Conservation (phyloP, 2,113 vertebrate genomes). For the Rhadina sibilatrix region DNA sequence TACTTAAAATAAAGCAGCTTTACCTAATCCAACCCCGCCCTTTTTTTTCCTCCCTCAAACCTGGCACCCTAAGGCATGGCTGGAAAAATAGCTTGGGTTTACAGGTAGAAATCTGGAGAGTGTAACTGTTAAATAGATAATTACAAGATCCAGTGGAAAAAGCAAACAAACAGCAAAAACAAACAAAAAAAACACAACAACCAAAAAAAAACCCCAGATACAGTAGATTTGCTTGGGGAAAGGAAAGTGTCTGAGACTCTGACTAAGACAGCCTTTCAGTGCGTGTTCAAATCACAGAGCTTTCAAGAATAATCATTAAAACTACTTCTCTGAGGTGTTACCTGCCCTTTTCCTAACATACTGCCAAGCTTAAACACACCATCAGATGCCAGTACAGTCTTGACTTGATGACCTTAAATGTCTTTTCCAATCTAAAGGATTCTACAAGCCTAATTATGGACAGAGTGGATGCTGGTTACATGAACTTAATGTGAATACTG, state of each 20-base stretch:
- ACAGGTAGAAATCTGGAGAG: background rate
- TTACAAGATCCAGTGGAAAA: background rate
- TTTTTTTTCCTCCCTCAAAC: background rate
- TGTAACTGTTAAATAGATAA: background rate
- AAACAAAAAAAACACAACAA: background rate
- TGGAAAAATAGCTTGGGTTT: background rate
- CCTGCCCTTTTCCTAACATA: background rate
- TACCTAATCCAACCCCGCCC: background rate
- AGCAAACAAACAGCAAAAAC: background rate
- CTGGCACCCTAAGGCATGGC: fast-evolving
- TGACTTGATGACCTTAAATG: background rate
- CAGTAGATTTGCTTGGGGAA: background rate
- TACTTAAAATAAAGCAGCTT: background rate
- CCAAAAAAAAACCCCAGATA: background rate
- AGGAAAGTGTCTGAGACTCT: background rate
- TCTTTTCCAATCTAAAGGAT: background rate
- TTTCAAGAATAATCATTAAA: background rate
- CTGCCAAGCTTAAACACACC: background rate
- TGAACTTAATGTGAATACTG: background rate
- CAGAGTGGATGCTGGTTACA: background rate
- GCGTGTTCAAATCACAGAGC: background rate
- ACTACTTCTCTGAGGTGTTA: background rate
- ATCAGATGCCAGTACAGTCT: background rate
- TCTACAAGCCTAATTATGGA: background rate
- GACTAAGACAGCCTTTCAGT: background rate